Evolutionary conservation across 2,888 invertebrate species (phyloP).

Genomic region (Drosophila fulvimacula): DNA sequence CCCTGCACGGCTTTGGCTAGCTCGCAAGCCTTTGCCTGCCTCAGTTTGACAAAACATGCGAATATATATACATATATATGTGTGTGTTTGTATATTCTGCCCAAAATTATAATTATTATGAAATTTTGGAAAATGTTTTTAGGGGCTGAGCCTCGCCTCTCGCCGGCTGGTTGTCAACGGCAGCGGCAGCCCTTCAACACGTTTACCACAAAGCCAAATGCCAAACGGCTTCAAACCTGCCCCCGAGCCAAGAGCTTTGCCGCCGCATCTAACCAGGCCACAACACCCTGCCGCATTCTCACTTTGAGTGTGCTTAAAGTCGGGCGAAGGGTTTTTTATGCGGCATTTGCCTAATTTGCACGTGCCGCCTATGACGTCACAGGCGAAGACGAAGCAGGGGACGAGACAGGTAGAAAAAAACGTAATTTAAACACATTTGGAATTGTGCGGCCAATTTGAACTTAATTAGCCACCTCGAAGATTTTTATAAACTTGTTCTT

Average conservation of each 20-base stretch:
- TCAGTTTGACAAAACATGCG: slow-evolving; percentile 51
- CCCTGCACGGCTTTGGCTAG: background rate
- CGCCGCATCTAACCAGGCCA: background rate
- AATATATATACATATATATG: slow-evolving; percentile 35
- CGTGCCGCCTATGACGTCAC: slow-evolving; percentile 33
- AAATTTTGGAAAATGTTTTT: slow-evolving; percentile 63
- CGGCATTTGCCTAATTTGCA: slow-evolving; percentile 48
- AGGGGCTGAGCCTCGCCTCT: slow-evolving; percentile 1
- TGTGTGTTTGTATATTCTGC: slow-evolving; percentile 10
- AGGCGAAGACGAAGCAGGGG: background rate
- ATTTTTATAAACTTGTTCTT: slow-evolving; percentile 73
- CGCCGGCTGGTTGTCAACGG: slow-evolving; percentile 51
- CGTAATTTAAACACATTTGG: slow-evolving; percentile 48
- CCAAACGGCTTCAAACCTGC: slow-evolving; percentile 49
- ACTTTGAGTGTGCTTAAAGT: slow-evolving; percentile 49
- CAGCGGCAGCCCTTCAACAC: slow-evolving; percentile 60
- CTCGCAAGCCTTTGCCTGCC: slow-evolving; percentile 6
- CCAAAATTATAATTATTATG: slow-evolving; percentile 76
- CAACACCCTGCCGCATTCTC: slow-evolving; percentile 59
- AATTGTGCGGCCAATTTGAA: slow-evolving; percentile 65
- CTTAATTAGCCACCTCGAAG: slow-evolving; percentile 60
- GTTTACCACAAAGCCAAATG: slow-evolving; percentile 70
- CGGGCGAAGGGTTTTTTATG: slow-evolving; percentile 14
- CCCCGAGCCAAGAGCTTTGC: slow-evolving; percentile 17
- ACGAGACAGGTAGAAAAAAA: slow-evolving; percentile 20